Evolutionary conservation across 1,140 invertebrate genomes (phyloP).

Genomic region (Dolichoris vasculosae): DNA sequence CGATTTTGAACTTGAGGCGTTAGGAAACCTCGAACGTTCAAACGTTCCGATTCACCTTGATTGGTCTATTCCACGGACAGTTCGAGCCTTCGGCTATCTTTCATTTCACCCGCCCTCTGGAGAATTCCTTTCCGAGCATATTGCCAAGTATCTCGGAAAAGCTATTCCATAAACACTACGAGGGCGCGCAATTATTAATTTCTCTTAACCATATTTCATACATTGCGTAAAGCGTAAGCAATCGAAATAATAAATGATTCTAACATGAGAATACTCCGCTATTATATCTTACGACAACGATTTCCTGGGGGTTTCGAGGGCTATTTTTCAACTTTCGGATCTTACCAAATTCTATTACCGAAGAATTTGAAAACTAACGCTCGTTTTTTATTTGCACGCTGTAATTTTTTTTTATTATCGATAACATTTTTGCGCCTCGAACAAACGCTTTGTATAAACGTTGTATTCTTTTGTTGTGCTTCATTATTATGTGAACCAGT

Average conservation of each 20-base stretch:
- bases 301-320: background rate
- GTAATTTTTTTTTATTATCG: background rate
- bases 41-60: background rate
- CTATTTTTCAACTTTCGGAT: background rate
- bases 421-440: background rate
- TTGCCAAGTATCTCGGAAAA: background rate
- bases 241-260: conserved; percentile 3
- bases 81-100: background rate
- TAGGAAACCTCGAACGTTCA: background rate
- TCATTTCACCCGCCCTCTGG: background rate
- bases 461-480: too few species aligned
- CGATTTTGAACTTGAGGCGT: background rate
- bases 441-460: too few species aligned
- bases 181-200: background rate
- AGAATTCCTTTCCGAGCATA: background rate
- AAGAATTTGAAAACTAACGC: background rate
- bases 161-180: background rate
- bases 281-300: background rate
- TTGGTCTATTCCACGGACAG: background rate
- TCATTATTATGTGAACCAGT: too few species aligned
- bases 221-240: background rate
- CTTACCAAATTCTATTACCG: background rate
- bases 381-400: background rate
- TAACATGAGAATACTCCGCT: background rate
- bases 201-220: background rate